Conservation (phyloP, 2,797 vertebrate species). For the Sebastolobus altivelis region DNA sequence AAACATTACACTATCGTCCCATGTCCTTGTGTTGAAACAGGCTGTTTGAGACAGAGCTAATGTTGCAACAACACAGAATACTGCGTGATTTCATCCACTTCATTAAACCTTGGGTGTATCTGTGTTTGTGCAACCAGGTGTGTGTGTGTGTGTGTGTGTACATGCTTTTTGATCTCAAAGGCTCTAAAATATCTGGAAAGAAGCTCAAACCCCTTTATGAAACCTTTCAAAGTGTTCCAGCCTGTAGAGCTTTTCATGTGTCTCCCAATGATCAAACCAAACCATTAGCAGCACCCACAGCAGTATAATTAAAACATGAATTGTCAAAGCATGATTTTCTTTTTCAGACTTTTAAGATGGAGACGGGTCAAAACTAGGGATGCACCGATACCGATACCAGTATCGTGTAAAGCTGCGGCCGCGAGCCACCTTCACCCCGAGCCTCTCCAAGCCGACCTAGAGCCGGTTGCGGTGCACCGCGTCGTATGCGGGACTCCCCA, state of each 20-base stretch:
- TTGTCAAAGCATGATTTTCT: not conserved
- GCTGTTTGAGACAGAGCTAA: not conserved
- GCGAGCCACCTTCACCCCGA: no score
- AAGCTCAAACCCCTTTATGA: not conserved
- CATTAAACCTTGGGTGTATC: not conserved
- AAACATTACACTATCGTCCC: not conserved
- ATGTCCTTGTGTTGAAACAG: slow-evolving; percentile 14
- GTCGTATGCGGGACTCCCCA: no score
- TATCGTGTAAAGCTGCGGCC: no score
- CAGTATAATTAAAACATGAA: not conserved
- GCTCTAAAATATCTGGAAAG: not conserved
- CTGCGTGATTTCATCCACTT: not conserved
- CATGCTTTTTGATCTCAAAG: not conserved
- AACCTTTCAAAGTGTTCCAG: not conserved
- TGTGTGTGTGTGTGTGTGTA: not conserved
- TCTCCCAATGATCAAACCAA: not conserved
- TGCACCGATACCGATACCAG: no score
- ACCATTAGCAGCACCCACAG: not conserved
- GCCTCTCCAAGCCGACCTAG: no score
- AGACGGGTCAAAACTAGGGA: not conserved
- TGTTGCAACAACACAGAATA: slow-evolving; percentile 3
- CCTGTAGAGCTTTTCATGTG: not conserved
- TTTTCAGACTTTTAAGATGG: not conserved
- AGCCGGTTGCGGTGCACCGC: no score
- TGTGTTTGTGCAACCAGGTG: not conserved